Evolutionary conservation across 2,888 invertebrate genomes (phyloP), one percentile per base, ranked within the genome.

Genomic region (Nezara viridula): DNA sequence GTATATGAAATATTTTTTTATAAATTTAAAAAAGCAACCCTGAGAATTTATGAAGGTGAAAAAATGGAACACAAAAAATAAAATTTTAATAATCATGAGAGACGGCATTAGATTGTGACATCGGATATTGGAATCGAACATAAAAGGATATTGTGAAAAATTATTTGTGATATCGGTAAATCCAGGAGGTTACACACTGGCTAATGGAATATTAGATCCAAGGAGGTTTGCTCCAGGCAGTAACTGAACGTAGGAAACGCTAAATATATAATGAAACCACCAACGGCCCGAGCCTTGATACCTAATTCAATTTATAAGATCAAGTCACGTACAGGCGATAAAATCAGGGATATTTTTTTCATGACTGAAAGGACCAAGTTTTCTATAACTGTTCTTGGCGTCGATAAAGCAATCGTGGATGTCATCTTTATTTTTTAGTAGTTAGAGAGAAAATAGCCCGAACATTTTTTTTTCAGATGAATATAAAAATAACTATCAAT

Each of bases 261-360:
- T 73, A 73, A 73, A 73, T 73, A 73, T 73, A 73, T 73, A 73
- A 73, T 73, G 66, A 19, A 73, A 37, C 66, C 66, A 19, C 1
- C 66, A 19, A 19, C 19, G 32, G 6, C 21, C 66, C 66, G 27
- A 60, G 14, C 27, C 19, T 73, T 37, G 66, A 21, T 37, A 37
- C 37, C 27, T 19, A 73, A 73, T 73, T 73, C 66, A 73, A 73
- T 73, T 73, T 73, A 73, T 73, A 73, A 37, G 37, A 73, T 73
- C 19, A 37, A 73, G 32, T 73, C 37, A 73, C 66, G 66, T 32
- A 19, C 6, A 5, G 19, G 32, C 32, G 32, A 66, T 66, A n/a
- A 66, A 66, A 66, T 32, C 32, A 10, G 7, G 32, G 7, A 73
- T 27, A 27, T 37, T 21, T 73, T 37, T 73, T 73, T 73, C n/a